Evolutionary conservation across 2,888 invertebrate genomes (phyloP), one percentile per base, ranked within the genome.

Genomic region (Drosophila fungiperda): DNA sequence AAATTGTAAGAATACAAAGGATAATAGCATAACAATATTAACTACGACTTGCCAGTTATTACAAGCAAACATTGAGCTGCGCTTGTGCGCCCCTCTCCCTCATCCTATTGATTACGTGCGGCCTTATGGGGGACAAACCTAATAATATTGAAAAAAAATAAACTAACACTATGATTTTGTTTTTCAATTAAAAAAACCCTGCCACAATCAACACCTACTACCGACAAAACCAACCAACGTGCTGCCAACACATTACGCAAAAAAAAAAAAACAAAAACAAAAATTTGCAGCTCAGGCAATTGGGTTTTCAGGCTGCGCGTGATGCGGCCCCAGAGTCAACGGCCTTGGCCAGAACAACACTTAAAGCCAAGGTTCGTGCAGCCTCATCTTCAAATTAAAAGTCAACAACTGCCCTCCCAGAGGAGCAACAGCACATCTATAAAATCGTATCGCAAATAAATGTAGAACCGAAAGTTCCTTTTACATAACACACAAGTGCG

Each of bases 1-100:
- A 90, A 90, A 92, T 93, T 91, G 93, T 93, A 93, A 93, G 93
- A 82, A 86, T 60, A 49, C 52, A 57, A 71, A 53, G 40, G 53
- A 63, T 38, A 57, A 49, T 63, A 73, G 48, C 48, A 42, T 73
- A 65, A 67, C 26, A 59, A 59, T 64, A 63, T 42, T 63, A 53
- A 54, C 63, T 29, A 65, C 15, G 57, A 70, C 33, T 48, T 77
- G 54, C 57, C 53, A 77, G 54, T 61, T 62, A 66, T 26, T 40
- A 60, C 33, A 58, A 53, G 64, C 66, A 52, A 68, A 36, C 38
- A 64, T 49, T 71, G 61, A 71, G 66, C 64, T 74, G 74, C 68
- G 72, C 75, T 42, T 64, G 15, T 57, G 20, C 32, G 59, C 45
- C 68, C 40, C 66, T 7, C 35, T 49, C 60, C 35, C 42, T 32